These are phyloP conservation scores for Philypnodon macrostomus DNA, from an alignment of 2,797 vertebrate species.

Conservation along the genomic window DNA sequence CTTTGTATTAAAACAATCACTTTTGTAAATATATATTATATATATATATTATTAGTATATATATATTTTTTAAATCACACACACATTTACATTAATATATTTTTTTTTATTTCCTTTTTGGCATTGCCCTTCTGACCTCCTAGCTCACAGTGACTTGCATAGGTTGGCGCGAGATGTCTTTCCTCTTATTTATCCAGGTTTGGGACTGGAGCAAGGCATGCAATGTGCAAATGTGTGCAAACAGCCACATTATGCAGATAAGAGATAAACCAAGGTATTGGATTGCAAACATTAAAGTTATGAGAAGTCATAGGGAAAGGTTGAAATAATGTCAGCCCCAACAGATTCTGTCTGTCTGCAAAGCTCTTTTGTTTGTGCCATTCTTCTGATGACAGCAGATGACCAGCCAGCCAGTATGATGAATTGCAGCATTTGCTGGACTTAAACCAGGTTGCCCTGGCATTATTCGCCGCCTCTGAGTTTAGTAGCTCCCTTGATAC, in stretches of 20 bases:
- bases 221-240: too few species aligned
- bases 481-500: slow-evolving; percentile 19
- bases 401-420: slow-evolving; percentile 13
- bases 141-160: too few species aligned
- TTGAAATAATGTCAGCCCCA: background rate
- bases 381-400: slow-evolving; percentile 2
- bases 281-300: background rate
- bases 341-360: background rate
- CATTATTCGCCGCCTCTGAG: slow-evolving; percentile 16
- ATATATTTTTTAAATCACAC: too few species aligned
- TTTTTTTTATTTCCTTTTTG: too few species aligned
- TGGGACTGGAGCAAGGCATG: too few species aligned
- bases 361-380: background rate
- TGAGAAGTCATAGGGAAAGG: background rate
- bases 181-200: too few species aligned
- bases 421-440: slow-evolving; percentile 17
- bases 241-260: background rate
- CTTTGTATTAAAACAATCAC: too few species aligned
- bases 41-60: too few species aligned
- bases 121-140: too few species aligned
- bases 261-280: background rate
- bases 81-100: too few species aligned
- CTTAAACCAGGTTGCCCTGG: slow-evolving; percentile 12
- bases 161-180: too few species aligned
- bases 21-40: background rate